Base-by-base conservation (phyloP, 2,797 vertebrate genomes). In the Cryptoblepharus egeriae region DNA sequence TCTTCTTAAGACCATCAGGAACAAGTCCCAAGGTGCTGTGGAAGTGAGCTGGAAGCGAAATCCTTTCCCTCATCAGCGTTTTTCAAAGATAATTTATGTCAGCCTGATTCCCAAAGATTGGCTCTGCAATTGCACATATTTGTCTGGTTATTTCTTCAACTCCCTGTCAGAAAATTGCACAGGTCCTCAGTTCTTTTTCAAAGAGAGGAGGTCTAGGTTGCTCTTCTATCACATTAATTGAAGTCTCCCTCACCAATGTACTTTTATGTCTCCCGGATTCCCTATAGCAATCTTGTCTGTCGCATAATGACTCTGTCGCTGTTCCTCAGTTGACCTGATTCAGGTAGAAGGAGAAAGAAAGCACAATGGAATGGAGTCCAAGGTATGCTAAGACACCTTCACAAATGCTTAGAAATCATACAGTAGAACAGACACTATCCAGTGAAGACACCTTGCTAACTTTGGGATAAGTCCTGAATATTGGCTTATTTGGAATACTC, bases 311-410 rank as follows among this genome's bases (percentile, higher is more conserved):
- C 85, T 90, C 68, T 84, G 82, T 78, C 85, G 76, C 81, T 92
- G 74, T 89, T 94, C 87, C 87, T 75, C 85, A 79, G 77, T 65
- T 95, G 93, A 93, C 89, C 89, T 91, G 86, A 91, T 93, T 92
- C 64, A 88, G 3, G 60, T 76, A 83, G 84, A 90, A 89, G 65
- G 58, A 93, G 65, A 87, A 92, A n/a, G n/a, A 77, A 89, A 92
- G 55, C 42, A 55, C 32, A 90, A 92, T 93, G 88, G 92, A 83
- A 85, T 79, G 87, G 68, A 35, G 71, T 74, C 15, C 77, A 84
- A 75, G 52, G 68, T 83, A 87, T 90, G 80, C 83, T 24, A 81
- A 90, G 84, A 90, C 81, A 88, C 82, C 83, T 86, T 92, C 86
- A 91, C 79, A 92, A 82, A 88, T 49, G 87, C 55, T 68, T 82